Percentiles rank a stretch among this genome's conserved stretches.
Evolutionary conservation across 2,113 vertebrate genomes (phyloP).

Genomic region (Tamias sibiricus): DNA sequence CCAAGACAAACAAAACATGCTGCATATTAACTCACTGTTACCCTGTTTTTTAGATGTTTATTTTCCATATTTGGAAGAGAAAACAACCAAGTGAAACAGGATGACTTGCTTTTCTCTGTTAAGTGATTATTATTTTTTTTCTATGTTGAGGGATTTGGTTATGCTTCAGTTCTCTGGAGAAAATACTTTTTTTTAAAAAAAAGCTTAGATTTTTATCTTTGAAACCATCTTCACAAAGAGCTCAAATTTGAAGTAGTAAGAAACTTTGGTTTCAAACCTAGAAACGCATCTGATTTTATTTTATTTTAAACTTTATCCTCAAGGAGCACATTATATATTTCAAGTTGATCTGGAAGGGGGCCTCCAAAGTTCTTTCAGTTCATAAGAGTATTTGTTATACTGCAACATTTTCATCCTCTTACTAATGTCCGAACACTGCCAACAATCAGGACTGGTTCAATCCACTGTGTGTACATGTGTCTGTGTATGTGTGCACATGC

Average conservation of each 20-base stretch:
- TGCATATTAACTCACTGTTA: slow-evolving; percentile 59
- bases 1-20: slow-evolving; percentile 64
- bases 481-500: no score
- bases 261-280: slow-evolving; percentile 73
- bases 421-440: slow-evolving; percentile 61
- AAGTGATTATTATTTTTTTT: slow-evolving; percentile 56
- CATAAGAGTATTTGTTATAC: slow-evolving; percentile 43
- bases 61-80: slow-evolving; percentile 65
- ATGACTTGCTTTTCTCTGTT: slow-evolving; percentile 71
- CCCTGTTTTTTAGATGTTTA: slow-evolving; percentile 43
- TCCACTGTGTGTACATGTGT: background rate
- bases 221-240: slow-evolving; percentile 72
- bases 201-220: slow-evolving; percentile 65
- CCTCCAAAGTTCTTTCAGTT: slow-evolving; percentile 71
- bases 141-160: slow-evolving; percentile 60
- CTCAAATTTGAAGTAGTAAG: slow-evolving; percentile 71
- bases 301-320: slow-evolving; percentile 76
- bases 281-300: slow-evolving; percentile 75
- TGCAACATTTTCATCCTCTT: slow-evolving; percentile 59
- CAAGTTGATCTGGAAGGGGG: slow-evolving; percentile 58
- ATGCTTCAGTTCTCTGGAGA: slow-evolving; percentile 60
- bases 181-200: slow-evolving; percentile 14
- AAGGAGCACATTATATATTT: slow-evolving; percentile 63
- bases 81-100: slow-evolving; percentile 70
- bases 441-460: background rate